Percentiles rank a stretch among this genome's conserved stretches.
Evolutionary conservation across 1,140 invertebrate genomes (phyloP).

Genomic region (Drosophila tristis): DNA sequence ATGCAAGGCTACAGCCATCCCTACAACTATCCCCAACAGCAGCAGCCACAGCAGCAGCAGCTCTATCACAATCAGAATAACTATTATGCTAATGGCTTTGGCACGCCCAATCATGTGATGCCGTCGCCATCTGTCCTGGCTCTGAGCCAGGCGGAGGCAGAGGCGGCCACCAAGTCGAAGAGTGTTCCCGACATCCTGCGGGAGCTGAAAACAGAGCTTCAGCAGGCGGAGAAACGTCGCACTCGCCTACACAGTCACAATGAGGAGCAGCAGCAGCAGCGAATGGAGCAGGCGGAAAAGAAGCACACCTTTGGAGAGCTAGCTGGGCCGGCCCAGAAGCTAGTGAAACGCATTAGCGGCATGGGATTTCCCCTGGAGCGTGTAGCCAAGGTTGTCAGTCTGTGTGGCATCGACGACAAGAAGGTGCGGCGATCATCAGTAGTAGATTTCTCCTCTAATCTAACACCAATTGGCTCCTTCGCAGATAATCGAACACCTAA

Average conservation of each 20-base stretch:
- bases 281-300: not conserved
- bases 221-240: constrained; percentile 76
- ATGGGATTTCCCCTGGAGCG: constrained; percentile 94
- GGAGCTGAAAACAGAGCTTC: constrained; percentile 89
- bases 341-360: constrained; percentile 89
- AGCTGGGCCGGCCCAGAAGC: constrained; percentile 86
- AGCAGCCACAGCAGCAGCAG: constrained; percentile 78
- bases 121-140: constrained; percentile 37
- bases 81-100: constrained; percentile 60
- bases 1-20: constrained; percentile 51
- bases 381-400: constrained; percentile 89
- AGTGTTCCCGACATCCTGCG: constrained; percentile 90
- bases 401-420: constrained; percentile 92
- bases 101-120: constrained; percentile 64
- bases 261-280: constrained; percentile 44
- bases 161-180: constrained; percentile 84
- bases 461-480: constrained; percentile 14
- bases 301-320: constrained; percentile 84
- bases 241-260: constrained; percentile 82
- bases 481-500: constrained; percentile 88
- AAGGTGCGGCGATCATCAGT: constrained; percentile 86
- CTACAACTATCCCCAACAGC: constrained; percentile 54
- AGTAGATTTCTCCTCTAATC: not conserved
- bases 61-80: constrained; percentile 73
- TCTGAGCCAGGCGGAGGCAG: constrained; percentile 74